phyloP scores from a whole-genome alignment of 2,113 vertebrate species.

The Perca schrenkii region DNA sequence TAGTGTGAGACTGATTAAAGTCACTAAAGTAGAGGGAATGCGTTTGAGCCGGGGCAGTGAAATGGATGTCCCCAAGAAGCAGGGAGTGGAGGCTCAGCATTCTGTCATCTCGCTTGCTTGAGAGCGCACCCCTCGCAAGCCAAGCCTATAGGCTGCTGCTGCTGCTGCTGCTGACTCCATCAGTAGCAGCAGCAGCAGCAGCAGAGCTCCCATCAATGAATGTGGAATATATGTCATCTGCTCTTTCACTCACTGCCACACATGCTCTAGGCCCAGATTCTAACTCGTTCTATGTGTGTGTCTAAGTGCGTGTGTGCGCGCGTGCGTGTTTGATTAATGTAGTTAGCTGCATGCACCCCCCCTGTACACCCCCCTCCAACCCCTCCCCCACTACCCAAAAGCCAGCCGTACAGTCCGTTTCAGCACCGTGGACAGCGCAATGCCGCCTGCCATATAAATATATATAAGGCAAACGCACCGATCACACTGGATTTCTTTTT shows the following conservation, averaged over 20 bases:
- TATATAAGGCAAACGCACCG: conserved; percentile 57
- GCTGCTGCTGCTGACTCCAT: conserved; percentile 44
- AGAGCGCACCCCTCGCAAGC: conserved; percentile 37
- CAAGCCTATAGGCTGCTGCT: conserved; percentile 58
- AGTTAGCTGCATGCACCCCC: conserved; percentile 65
- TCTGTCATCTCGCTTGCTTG: conserved; percentile 58
- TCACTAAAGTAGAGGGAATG: conserved; percentile 39
- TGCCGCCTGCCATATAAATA: conserved; percentile 49
- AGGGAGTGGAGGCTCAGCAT: conserved; percentile 65
- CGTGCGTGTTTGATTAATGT: conserved; percentile 66
- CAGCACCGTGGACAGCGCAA: conserved; percentile 86
- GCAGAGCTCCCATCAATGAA: conserved; percentile 70
- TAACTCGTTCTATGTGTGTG: conserved; percentile 15
- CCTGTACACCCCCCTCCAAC: conserved; percentile 19
- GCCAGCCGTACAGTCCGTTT: conserved; percentile 36
- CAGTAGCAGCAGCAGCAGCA: conserved; percentile 36
- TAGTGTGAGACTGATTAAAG: conserved; percentile 41
- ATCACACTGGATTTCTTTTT: conserved; percentile 28
- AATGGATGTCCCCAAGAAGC: conserved; percentile 44
- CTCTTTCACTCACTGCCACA: conserved; percentile 57
- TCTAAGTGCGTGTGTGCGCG: not conserved
- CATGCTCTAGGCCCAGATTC: conserved; percentile 49
- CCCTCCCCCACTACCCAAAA: not conserved
- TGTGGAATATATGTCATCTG: conserved; percentile 58
- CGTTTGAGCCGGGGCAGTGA: conserved; percentile 38